Evolutionary conservation across 35 echinoderm and acorn worm species (phyloP).

Genomic region (Patiria miniata): DNA sequence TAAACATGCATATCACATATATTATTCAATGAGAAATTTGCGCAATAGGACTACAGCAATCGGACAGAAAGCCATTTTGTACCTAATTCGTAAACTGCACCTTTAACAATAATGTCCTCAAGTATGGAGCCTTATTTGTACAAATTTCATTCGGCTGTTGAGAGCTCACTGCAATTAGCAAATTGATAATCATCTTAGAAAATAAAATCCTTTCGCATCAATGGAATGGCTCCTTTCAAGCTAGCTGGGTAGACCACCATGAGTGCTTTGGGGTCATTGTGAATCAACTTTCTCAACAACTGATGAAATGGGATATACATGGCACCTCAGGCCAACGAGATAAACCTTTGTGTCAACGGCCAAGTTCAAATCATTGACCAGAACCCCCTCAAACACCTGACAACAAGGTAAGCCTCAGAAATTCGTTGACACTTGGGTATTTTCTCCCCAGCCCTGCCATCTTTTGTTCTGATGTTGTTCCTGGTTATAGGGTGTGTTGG

Average conservation of each 20-base stretch:
- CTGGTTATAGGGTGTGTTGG: constrained; percentile 11
- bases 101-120: too few relatives aligned
- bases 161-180: neutral
- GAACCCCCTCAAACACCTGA: neutral
- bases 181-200: neutral
- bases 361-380: constrained; percentile 17
- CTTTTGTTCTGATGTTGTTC: neutral
- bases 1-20: too few relatives aligned
- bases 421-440: neutral
- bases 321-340: neutral
- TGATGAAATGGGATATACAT: neutral
- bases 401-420: neutral
- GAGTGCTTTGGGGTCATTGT: constrained; percentile 6
- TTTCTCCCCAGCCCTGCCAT: neutral
- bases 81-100: too few relatives aligned
- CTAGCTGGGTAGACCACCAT: neutral
- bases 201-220: neutral
- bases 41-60: too few relatives aligned
- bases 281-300: neutral
- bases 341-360: constrained; percentile 23
- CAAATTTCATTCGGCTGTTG: neutral
- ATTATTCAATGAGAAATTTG: too few relatives aligned
- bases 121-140: too few relatives aligned
- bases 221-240: constrained; percentile 6
- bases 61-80: too few relatives aligned